Base-by-base conservation (phyloP, 2,888 invertebrate species). In the Neuroscelio doddi region DNA sequence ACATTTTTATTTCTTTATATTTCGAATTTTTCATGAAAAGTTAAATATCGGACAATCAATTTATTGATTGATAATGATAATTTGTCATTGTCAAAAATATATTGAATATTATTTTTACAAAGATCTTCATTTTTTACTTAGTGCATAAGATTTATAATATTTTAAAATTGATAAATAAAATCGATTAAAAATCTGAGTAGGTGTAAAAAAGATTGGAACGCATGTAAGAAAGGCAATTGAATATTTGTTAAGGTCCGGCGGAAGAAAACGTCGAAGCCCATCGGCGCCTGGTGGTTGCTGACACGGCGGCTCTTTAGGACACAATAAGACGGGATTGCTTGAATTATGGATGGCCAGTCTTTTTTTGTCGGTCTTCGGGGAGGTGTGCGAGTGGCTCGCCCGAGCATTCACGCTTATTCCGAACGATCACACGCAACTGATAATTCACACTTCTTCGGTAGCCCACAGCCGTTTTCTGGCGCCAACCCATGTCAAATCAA, bases 291-390 rank as follows among this genome's bases (percentile, higher is more conserved):
- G n/a, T n/a, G n/a, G n/a, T 21, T 63, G 69, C 66, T 58, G 58
- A 55, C 69, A 68, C 52, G 51, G 57, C 70, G 64, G 46, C 32
- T n/a, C 29, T 27, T 44, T 68, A 70, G 75, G 74, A 70, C 71
- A 74, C 70, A 74, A 75, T 75, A 73, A 73, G 72, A 71, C 53
- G 42, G 64, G 79, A 80, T 79, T 78, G 77, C 77, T 80, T 80
- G 81, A 81, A 81, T 81, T 81, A 81, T 80, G 80, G 80, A 80
- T 80, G 80, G 72, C 74, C 75, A 63, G 70, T 56, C 71, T 73
- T 79, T 79, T 78, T 80, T 78, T 78, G 75, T 75, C 78, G 68
- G 73, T 67, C 66, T 64, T 66, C 69, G 63, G 50, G 51, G 51
- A 61, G 65, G 62, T 64, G 64, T 56, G 64, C 59, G 42, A 45